Evolutionary conservation across 1,140 invertebrate species (phyloP), one percentile per base, ranked within the genome.

Genomic region (Drosophila tsacasi): DNA sequence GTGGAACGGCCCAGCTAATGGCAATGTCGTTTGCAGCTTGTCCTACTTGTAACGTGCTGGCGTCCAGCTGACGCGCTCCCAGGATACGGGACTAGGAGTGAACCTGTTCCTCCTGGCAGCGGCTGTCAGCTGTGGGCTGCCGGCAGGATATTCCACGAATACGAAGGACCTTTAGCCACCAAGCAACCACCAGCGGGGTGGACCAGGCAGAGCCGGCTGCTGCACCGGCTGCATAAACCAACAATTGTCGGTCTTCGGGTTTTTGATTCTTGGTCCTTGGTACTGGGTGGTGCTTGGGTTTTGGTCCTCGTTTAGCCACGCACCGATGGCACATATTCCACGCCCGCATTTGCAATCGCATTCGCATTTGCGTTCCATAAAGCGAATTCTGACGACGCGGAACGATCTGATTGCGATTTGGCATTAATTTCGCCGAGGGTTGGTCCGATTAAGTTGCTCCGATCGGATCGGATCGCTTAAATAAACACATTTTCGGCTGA

Each of bases 191-290:
- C 81, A 72, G 57, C 69, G 71, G 78, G 79, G 47, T 71, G 66
- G 57, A 79, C 75, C 79, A 74, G 67, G 76, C 79, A 44, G 68
- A 64, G 50, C 62, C 62, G 62, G 62, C 62, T 64, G 50, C 75
- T 86, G 85, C 91, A 92, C 91, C 91, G 91, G 91, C 91, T 91
- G 72, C 73, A 78, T 83, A 92, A 92, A 92, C 86, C 91, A 92
- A 92, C 91, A 92, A 92, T 82, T 80, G 81, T 92, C 79, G 89
- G 82, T 90, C 72, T 63, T 23, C 55, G 61, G 32, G 25, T 44
- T 40, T 8, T 44, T 46, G 13, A 17, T 25, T 17, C 46, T 47
- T 23, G 46, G 46, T 61, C 68, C 63, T 63, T 44, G 25, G 40
- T 55, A 42, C 37, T 42, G 25, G 37, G n/a, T 42, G 37, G 19